Evolutionary conservation across 2,113 vertebrate genomes (phyloP).

Genomic region (Trichomycterus rosablanca): DNA sequence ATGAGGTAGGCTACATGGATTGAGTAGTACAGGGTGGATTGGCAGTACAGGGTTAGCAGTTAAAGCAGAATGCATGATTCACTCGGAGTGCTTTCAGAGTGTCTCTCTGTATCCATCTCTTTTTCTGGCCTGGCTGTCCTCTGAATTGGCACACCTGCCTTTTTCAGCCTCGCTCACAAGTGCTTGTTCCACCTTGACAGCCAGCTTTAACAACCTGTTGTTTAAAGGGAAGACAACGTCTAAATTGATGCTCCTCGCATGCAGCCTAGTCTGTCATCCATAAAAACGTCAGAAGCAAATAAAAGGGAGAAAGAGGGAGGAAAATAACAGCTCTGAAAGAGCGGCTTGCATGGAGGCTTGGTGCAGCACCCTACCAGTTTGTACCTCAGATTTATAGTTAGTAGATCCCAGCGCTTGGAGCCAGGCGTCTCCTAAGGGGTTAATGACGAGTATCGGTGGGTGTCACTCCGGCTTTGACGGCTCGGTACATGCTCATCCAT

Average conservation of each 20-base stretch:
- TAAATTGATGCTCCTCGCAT: conserved; percentile 37
- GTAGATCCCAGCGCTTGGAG: conserved; percentile 21
- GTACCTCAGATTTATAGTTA: conserved; percentile 32
- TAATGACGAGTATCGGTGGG: conserved; percentile 47
- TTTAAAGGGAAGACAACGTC: conserved; percentile 45
- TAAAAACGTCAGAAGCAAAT: conserved; percentile 12
- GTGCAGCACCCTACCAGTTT: background rate
- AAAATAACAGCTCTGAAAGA: conserved; percentile 41
- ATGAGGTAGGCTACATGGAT: conserved; percentile 17
- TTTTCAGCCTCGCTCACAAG: conserved; percentile 29
- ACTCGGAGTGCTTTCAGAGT: conserved; percentile 33
- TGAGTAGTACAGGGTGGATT: conserved; percentile 20
- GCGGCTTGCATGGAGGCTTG: conserved; percentile 14
- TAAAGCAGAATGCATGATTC: conserved; percentile 38
- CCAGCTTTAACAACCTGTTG: conserved; percentile 40
- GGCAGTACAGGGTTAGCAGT: conserved; percentile 31
- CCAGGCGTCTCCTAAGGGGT: conserved; percentile 34
- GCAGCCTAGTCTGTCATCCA: conserved; percentile 37
- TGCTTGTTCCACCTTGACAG: conserved; percentile 42
- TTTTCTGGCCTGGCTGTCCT: background rate
- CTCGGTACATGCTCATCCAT: conserved; percentile 50
- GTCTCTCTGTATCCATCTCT: conserved; percentile 16
- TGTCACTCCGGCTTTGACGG: conserved; percentile 43
- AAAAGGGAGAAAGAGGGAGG: conserved; percentile 25
- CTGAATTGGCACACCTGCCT: conserved; percentile 35